Percentiles rank a stretch among this genome's conserved stretches.
Evolutionary conservation across 2,113 vertebrate species (phyloP).

Genomic region (Elgaria multicarinata): DNA sequence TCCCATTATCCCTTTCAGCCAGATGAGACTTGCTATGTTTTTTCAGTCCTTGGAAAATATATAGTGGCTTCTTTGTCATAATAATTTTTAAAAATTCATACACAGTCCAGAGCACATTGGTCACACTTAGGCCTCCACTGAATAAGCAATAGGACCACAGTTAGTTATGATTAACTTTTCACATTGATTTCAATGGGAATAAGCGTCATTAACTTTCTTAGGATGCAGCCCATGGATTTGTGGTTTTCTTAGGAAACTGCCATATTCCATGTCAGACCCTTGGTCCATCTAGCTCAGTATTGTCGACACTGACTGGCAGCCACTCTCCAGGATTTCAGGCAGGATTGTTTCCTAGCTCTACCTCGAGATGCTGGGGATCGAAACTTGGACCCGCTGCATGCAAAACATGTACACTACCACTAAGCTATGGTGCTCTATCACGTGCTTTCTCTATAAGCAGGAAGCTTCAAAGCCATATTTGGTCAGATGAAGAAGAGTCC

Average conservation of each 20-base stretch:
- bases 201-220: too few species aligned
- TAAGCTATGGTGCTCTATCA: too few species aligned
- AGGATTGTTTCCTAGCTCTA: too few species aligned
- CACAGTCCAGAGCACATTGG: not conserved
- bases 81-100: not conserved
- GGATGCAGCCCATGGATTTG: too few species aligned
- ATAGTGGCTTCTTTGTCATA: slow-evolving; percentile 20
- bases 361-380: too few species aligned
- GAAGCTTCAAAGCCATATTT: slow-evolving; percentile 64
- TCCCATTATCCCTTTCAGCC: slow-evolving; percentile 70
- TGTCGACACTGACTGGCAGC: too few species aligned
- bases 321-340: too few species aligned
- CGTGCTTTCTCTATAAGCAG: slow-evolving; percentile 68
- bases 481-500: slow-evolving; percentile 65
- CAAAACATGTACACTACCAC: too few species aligned
- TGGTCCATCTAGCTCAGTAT: too few species aligned
- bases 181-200: slow-evolving; percentile 35
- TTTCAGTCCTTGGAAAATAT: slow-evolving; percentile 66
- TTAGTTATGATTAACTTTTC: not conserved
- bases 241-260: too few species aligned
- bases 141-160: not conserved
- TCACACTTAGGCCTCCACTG: not conserved
- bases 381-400: too few species aligned
- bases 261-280: too few species aligned
- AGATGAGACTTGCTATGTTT: slow-evolving; percentile 69